phyloP scores from a whole-genome alignment of 2,797 vertebrate species.

The Liasis olivaceus region DNA sequence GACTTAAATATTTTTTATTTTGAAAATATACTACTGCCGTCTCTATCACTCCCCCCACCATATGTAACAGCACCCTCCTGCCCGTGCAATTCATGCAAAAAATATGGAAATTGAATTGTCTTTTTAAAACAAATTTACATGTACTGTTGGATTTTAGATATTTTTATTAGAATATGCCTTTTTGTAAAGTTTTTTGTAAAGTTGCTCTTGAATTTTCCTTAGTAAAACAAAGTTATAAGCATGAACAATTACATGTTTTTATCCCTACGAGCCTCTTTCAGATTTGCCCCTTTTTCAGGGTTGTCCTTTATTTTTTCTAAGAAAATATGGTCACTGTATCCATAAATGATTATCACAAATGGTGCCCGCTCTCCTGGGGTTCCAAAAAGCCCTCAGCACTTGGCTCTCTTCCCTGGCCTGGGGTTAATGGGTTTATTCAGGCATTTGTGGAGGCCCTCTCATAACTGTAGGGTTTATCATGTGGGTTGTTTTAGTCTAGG shows the following conservation, averaged over 20 bases:
- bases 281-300: too few species aligned
- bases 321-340: neutral
- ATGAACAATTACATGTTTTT: neutral
- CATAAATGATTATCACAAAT: neutral
- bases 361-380: neutral
- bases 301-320: neutral
- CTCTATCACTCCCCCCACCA: neutral
- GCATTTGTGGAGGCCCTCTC: neutral
- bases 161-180: neutral
- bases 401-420: neutral
- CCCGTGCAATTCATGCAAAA: neutral
- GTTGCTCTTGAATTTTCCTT: neutral
- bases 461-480: neutral
- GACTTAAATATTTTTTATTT: constrained; percentile 50
- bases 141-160: neutral
- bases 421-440: neutral
- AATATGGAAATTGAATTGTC: neutral
- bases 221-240: neutral
- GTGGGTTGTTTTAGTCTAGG: neutral
- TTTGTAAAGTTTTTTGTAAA: neutral
- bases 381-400: neutral
- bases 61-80: neutral
- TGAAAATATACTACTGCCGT: neutral
- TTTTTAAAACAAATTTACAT: neutral
- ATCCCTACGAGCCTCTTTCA: neutral